Evolutionary conservation across 1,140 invertebrate genomes (phyloP).

Genomic region (Dendroctonus ponderosae): DNA sequence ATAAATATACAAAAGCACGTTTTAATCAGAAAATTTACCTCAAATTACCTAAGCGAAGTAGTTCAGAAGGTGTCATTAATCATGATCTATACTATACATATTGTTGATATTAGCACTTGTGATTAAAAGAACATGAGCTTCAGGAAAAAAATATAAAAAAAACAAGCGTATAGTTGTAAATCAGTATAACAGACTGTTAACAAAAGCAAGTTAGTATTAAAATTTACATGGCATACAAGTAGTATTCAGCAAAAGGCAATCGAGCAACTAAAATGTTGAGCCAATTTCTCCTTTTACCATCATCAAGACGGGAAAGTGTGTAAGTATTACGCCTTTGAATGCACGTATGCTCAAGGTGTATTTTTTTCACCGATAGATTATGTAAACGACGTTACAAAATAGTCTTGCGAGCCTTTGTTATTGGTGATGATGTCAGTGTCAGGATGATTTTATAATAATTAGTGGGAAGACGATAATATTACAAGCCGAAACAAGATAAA

Average conservation of each 20-base stretch:
- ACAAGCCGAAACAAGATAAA: too few relatives aligned
- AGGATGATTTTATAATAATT: conserved; percentile 15
- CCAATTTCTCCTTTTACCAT: conserved; percentile 22
- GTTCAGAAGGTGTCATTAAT: too few relatives aligned
- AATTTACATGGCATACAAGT: neutral
- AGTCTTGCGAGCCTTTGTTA: neutral
- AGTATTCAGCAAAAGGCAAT: conserved; percentile 10
- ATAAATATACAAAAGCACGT: too few relatives aligned
- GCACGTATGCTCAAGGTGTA: conserved; percentile 12
- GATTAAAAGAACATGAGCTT: too few relatives aligned
- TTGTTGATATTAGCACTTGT: too few relatives aligned
- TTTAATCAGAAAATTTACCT: too few relatives aligned
- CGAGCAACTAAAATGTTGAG: neutral
- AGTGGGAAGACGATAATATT: conserved; percentile 1
- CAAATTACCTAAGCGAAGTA: too few relatives aligned
- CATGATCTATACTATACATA: too few relatives aligned
- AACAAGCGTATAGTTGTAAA: too few relatives aligned
- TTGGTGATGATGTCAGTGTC: conserved; percentile 3
- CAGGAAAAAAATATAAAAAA: too few relatives aligned
- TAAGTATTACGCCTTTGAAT: conserved; percentile 9
- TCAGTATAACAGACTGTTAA: too few relatives aligned
- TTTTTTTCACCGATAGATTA: conserved; percentile 2
- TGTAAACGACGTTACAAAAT: conserved; percentile 2
- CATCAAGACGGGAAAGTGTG: conserved; percentile 10
- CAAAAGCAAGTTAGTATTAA: too few relatives aligned